These are phyloP conservation scores for Diplodus puntazzo DNA, from an alignment of 2,797 vertebrate genomes.

Conservation along the genomic window DNA sequence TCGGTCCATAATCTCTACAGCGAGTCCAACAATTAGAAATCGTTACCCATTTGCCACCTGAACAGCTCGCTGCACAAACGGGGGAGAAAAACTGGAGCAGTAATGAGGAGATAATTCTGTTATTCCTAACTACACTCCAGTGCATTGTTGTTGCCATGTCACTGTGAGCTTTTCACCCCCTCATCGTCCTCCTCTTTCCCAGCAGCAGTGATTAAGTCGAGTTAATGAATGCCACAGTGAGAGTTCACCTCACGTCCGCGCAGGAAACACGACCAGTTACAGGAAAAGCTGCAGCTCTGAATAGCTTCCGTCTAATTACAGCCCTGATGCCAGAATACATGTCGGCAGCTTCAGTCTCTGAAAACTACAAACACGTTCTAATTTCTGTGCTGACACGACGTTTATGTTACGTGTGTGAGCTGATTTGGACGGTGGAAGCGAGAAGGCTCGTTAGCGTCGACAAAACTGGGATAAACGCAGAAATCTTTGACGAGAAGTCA, in stretches of 20 bases:
- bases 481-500: too few relatives aligned
- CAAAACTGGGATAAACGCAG: too few relatives aligned
- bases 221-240: constrained; percentile 28
- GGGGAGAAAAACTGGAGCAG: background rate
- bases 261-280: background rate
- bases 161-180: background rate
- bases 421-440: too few relatives aligned
- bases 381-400: too few relatives aligned
- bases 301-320: background rate
- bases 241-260: constrained; percentile 8
- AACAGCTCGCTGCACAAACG: constrained; percentile 34
- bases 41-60: constrained; percentile 57
- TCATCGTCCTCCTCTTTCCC: background rate
- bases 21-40: constrained; percentile 61
- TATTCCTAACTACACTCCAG: background rate
- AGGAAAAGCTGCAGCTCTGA: constrained; percentile 11
- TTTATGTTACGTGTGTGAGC: too few relatives aligned
- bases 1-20: constrained; percentile 39
- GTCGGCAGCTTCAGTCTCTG: too few relatives aligned
- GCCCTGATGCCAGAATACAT: too few relatives aligned
- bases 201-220: constrained; percentile 11
- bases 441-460: too few relatives aligned
- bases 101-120: constrained; percentile 41
- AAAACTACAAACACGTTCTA: too few relatives aligned
- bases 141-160: constrained; percentile 16